Evolutionary conservation across 1,140 invertebrate genomes (phyloP).

Genomic region (Brachionus calyciflorus): DNA sequence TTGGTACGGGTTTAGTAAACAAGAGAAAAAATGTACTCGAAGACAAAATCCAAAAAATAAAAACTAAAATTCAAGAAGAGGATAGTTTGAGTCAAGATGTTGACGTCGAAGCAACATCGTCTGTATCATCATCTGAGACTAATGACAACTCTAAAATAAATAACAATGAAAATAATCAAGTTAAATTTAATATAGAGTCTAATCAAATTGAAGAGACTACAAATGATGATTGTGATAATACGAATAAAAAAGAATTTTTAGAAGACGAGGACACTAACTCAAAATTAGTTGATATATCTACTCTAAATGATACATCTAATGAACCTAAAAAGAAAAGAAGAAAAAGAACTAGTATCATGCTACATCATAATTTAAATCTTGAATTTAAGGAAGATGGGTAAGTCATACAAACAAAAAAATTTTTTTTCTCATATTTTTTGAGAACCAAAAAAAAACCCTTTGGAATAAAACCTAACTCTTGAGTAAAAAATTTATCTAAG

Average conservation of each 20-base stretch:
- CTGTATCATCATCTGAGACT: not conserved
- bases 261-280: not conserved
- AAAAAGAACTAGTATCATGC: slow-evolving; percentile 20
- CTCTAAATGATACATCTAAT: not conserved
- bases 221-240: not conserved
- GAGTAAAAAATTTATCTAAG: too few species aligned
- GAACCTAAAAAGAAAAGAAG: slow-evolving; percentile 10
- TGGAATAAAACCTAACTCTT: too few species aligned
- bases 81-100: not conserved
- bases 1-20: not conserved
- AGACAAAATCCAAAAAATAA: not conserved
- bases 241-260: not conserved
- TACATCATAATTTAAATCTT: slow-evolving; percentile 20
- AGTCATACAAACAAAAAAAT: not conserved
- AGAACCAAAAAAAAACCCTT: too few species aligned
- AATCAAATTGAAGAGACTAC: slow-evolving; percentile 11
- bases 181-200: too few species aligned
- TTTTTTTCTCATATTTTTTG: too few species aligned
- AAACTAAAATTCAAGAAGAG: not conserved
- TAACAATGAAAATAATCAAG: not conserved
- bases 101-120: not conserved
- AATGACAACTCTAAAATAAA: not conserved
- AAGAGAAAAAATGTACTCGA: not conserved
- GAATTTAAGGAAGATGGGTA: not conserved
- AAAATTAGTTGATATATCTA: not conserved